Evolutionary conservation across 64 coral and sea anemone species (phyloP).

Genomic region (Pachyseris speciosa): DNA sequence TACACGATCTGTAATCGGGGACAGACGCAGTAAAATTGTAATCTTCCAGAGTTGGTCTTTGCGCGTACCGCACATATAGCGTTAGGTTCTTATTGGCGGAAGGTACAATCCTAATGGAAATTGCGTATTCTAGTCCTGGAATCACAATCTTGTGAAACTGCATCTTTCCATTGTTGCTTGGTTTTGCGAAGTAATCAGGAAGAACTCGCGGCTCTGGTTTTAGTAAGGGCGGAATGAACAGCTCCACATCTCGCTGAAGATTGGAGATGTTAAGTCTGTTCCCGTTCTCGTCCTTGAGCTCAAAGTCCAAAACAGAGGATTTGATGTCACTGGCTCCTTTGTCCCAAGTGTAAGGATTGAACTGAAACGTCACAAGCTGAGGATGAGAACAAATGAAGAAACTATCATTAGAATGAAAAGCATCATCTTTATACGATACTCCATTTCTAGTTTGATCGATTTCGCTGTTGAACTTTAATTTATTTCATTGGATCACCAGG

Average conservation of each 20-base stretch:
- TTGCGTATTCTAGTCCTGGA: conserved; percentile 80
- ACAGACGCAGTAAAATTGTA: conserved; percentile 57
- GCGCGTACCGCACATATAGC: conserved; percentile 63
- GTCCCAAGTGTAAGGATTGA: conserved; percentile 89
- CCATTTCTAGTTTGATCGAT: background rate
- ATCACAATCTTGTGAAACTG: conserved; percentile 77
- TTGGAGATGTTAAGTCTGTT: conserved; percentile 48
- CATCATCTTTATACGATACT: background rate
- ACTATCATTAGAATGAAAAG: background rate
- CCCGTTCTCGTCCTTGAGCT: conserved; percentile 68
- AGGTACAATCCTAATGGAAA: conserved; percentile 70
- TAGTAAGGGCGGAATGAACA: conserved; percentile 66
- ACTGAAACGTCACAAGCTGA: conserved; percentile 73
- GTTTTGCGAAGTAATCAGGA: conserved; percentile 72
- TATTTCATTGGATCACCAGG: too few relatives aligned
- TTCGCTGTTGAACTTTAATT: background rate
- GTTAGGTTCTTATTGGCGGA: conserved; percentile 26
- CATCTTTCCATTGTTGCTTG: conserved; percentile 81
- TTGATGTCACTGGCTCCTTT: conserved; percentile 74
- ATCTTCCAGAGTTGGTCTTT: conserved; percentile 32
- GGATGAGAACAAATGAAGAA: background rate
- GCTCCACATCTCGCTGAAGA: conserved; percentile 67
- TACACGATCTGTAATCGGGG: conserved; percentile 76
- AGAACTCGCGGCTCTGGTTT: background rate
- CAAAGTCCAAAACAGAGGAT: conserved; percentile 85